phyloP scores from a whole-genome alignment of 2,113 vertebrate species.

The Chaetodon auriga region DNA sequence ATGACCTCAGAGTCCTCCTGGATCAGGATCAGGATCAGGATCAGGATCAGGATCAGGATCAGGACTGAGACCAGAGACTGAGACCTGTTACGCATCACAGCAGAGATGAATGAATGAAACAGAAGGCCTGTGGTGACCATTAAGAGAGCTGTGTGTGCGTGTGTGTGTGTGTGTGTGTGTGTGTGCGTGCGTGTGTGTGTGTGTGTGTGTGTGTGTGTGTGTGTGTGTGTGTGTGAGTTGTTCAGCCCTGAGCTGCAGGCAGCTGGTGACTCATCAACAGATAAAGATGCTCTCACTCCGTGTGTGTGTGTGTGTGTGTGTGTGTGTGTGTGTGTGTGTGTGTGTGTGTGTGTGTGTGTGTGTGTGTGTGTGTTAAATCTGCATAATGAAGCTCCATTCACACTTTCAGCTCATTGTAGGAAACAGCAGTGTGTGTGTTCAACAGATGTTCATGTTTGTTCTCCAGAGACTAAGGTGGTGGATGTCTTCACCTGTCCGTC shows the following conservation, averaged over 20 bases:
- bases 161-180: conserved; percentile 27
- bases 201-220: conserved; percentile 31
- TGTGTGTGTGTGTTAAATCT: background rate
- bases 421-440: conserved; percentile 21
- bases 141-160: conserved; percentile 7
- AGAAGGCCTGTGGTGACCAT: background rate
- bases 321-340: background rate
- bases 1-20: background rate
- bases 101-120: background rate
- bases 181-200: conserved; percentile 29
- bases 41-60: background rate
- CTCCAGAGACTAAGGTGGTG: background rate
- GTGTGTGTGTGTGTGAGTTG: conserved; percentile 2
- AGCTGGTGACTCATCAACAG: conserved; percentile 56
- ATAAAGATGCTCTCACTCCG: conserved; percentile 11
- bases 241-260: conserved; percentile 32
- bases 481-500: background rate
- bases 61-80: background rate
- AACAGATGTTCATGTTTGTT: conserved; percentile 16
- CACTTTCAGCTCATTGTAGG: conserved; percentile 13
- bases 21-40: background rate
- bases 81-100: background rate
- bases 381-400: conserved; percentile 39
- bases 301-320: background rate
- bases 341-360: background rate